phyloP scores from a whole-genome alignment of 2,797 vertebrate genomes.

The Notamacropus eugenii region DNA sequence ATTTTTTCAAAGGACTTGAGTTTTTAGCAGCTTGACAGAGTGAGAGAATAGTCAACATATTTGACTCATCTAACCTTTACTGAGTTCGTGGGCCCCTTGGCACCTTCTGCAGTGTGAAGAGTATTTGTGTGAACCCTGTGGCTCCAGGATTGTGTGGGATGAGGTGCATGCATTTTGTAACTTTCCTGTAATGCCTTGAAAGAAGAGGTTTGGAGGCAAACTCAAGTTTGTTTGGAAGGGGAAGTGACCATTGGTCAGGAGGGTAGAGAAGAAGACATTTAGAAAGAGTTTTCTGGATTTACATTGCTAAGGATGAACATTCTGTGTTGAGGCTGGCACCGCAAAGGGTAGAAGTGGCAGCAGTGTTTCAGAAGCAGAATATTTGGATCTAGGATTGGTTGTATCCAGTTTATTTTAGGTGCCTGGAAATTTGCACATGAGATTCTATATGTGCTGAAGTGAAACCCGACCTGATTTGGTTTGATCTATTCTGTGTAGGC shows the following conservation, averaged over 20 bases:
- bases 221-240: slow-evolving; percentile 34
- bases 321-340: not conserved
- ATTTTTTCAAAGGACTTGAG: slow-evolving; percentile 38
- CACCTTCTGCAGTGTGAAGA: slow-evolving; percentile 25
- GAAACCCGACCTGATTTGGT: slow-evolving; percentile 9
- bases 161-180: slow-evolving; percentile 20
- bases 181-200: slow-evolving; percentile 8
- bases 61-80: not conserved
- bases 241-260: slow-evolving; percentile 52
- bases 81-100: slow-evolving; percentile 38
- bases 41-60: slow-evolving; percentile 30
- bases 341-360: not conserved
- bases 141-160: slow-evolving; percentile 1
- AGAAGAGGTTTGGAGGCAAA: slow-evolving; percentile 38
- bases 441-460: not conserved
- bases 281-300: slow-evolving; percentile 23
- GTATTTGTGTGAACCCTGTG: slow-evolving; percentile 42
- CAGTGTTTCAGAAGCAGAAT: slow-evolving; percentile 11
- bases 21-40: not conserved
- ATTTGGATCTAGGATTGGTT: not conserved
- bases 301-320: slow-evolving; percentile 7
- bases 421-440: not conserved
- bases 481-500: slow-evolving; percentile 18
- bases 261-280: slow-evolving; percentile 14
- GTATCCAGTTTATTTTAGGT: not conserved